Percentiles rank a stretch among this genome's conserved stretches.
Conservation (phyloP, 2,797 vertebrate genomes). For the Melanogrammus aeglefinus region DNA sequence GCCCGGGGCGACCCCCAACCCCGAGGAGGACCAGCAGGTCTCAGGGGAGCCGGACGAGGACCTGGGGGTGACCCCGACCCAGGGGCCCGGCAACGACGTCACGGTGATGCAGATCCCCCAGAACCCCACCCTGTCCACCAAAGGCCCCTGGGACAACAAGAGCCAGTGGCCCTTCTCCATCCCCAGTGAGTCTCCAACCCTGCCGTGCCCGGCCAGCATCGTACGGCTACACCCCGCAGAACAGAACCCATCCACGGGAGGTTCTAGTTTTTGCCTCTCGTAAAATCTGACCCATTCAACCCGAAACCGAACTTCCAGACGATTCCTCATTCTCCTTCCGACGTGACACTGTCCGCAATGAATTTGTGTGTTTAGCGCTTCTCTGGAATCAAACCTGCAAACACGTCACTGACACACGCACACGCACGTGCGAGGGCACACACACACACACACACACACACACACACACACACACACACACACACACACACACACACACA, state of each 20-base stretch:
- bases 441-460: no score
- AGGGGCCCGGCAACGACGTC: slow-evolving; percentile 61
- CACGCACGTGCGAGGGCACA: no score
- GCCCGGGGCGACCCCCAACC: slow-evolving; percentile 26
- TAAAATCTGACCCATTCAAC: neutral
- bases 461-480: neutral
- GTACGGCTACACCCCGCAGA: neutral
- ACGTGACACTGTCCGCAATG: neutral
- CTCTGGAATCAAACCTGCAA: no score
- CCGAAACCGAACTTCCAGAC: neutral
- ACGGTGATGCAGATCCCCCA: slow-evolving; percentile 71
- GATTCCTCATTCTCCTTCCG: neutral
- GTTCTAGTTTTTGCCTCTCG: neutral
- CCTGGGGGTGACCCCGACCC: slow-evolving; percentile 61
- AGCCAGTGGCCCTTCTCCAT: slow-evolving; percentile 69
- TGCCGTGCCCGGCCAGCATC: neutral
- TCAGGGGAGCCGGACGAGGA: slow-evolving; percentile 35
- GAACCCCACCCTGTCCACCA: slow-evolving; percentile 60
- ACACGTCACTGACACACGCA: no score
- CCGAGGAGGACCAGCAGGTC: slow-evolving; percentile 38
- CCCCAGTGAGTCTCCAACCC: slow-evolving; percentile 63
- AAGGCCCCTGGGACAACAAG: slow-evolving; percentile 49
- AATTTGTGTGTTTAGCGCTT: neutral
- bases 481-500: no score
- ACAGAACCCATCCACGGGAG: neutral